Base-by-base conservation (phyloP, 2,888 invertebrate genomes). In the Eudasyphora cyanicolor region DNA sequence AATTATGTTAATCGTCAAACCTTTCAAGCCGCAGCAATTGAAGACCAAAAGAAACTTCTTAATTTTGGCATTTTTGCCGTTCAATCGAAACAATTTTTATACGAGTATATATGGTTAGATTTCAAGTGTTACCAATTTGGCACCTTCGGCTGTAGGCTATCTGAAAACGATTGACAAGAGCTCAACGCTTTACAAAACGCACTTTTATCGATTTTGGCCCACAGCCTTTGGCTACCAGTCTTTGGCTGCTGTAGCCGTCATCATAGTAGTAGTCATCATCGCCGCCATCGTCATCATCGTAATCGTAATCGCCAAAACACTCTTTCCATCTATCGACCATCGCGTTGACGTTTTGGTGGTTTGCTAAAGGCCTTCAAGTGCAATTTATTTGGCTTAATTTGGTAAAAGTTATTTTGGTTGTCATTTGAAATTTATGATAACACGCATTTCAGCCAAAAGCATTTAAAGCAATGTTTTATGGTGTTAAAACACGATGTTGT, bases 351-450 rank as follows among this genome's bases (percentile, higher is more conserved):
- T 57, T 17, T 81, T 77, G 57, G 35, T 12, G 29, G 60, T 70
- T 49, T 49, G 71, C 29, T 74, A 69, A 75, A 80, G 83, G 80
- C 83, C 79, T 84, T 81, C 80, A 54, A 76, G 71, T 74, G 82
- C 82, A 84, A 82, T 84, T 84, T 84, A 84, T 82, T 84, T 82
- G 71, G 76, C 84, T 84, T 82, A 82, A 82, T 84, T 84, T 84
- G 84, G 84, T 70, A 79, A 84, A 84, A 82, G 80, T 78, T 84
- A 84, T 84, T 84, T 84, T 74, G 83, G 77, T 45, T 84, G 83
- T 84, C 83, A 81, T 81, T 84, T 84, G 29, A 78, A 80, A 81
- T 84, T 84, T 84, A 84, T 81, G 80, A 84, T 81, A 81, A 84
- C 80, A 83, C 81, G 35, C 64, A 78, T 76, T 76, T 77, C 62